A percentile compares a stretch with the other conserved stretches of the same genome.
These are phyloP conservation scores for Eristalis pertinax DNA, from an alignment of 2,888 invertebrate species.

Conservation along the genomic window DNA sequence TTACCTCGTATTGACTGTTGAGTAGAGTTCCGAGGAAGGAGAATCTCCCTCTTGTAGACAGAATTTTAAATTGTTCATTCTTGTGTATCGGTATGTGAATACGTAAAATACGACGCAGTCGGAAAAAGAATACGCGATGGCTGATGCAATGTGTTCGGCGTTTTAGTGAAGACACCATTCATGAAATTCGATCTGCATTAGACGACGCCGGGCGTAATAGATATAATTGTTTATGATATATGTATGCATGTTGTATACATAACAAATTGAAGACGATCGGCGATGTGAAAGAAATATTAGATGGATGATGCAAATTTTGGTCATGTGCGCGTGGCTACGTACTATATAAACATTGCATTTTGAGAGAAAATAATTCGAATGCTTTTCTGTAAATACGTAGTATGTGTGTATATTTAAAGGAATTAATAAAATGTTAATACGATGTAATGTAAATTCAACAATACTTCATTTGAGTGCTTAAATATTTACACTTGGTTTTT, in stretches of 20 bases:
- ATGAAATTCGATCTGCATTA: slow-evolving; percentile 12
- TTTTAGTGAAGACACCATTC: slow-evolving; percentile 18
- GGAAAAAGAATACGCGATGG: slow-evolving; percentile 12
- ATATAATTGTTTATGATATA: neutral
- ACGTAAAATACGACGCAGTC: neutral
- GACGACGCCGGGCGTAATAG: slow-evolving; percentile 17
- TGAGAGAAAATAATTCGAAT: no score
- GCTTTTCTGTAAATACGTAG: no score
- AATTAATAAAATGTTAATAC: no score
- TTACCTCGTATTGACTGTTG: neutral
- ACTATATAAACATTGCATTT: neutral
- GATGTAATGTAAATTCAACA: no score
- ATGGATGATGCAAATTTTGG: neutral
- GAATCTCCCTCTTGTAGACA: neutral
- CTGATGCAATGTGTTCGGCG: slow-evolving; percentile 51
- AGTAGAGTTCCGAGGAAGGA: neutral
- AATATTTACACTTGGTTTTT: no score
- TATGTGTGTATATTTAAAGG: no score
- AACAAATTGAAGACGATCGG: neutral
- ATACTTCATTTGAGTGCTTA: no score
- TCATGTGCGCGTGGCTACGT: neutral
- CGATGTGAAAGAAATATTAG: neutral
- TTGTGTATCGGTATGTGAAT: neutral
- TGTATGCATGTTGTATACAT: neutral
- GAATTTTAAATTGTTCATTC: neutral